Percentiles rank a stretch among this genome's conserved stretches.
These are phyloP conservation scores for Phytoseiulus persimilis DNA, from an alignment of 2,888 invertebrate genomes.

Conservation along the genomic window DNA sequence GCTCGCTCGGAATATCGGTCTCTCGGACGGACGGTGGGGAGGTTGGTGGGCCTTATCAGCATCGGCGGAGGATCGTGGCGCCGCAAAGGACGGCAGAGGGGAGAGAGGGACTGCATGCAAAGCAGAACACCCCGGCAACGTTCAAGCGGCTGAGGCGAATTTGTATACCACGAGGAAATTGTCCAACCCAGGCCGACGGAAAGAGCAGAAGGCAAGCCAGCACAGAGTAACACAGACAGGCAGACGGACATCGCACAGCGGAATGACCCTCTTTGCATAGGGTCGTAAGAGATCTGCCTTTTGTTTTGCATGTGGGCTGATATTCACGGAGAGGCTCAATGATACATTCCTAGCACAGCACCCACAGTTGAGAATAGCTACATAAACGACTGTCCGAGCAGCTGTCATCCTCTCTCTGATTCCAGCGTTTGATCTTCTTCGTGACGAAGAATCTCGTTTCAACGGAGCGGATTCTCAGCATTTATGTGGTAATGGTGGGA, in stretches of 20 bases:
- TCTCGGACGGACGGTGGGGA: neutral
- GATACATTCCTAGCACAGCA: neutral
- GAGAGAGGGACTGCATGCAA: neutral
- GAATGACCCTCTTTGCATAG: conserved; percentile 5
- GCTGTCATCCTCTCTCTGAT: neutral
- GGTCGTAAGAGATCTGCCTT: neutral
- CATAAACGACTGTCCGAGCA: neutral
- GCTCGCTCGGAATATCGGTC: neutral
- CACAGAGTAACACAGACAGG: neutral
- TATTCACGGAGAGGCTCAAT: neutral
- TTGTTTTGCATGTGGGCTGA: neutral
- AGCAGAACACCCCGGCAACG: neutral
- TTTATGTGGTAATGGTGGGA: too few species aligned
- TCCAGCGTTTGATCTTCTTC: too few species aligned
- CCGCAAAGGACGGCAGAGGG: neutral
- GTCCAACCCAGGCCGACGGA: neutral
- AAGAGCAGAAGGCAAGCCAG: neutral
- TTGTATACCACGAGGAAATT: neutral
- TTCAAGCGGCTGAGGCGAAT: neutral
- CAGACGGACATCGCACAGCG: neutral
- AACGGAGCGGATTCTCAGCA: too few species aligned
- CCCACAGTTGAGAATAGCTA: neutral
- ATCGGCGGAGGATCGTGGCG: neutral
- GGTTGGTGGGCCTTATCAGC: neutral
- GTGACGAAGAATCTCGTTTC: too few species aligned